These are phyloP conservation scores for Dipodomys ordii DNA, from an alignment of 2,113 vertebrate genomes.

Conservation along the genomic window DNA sequence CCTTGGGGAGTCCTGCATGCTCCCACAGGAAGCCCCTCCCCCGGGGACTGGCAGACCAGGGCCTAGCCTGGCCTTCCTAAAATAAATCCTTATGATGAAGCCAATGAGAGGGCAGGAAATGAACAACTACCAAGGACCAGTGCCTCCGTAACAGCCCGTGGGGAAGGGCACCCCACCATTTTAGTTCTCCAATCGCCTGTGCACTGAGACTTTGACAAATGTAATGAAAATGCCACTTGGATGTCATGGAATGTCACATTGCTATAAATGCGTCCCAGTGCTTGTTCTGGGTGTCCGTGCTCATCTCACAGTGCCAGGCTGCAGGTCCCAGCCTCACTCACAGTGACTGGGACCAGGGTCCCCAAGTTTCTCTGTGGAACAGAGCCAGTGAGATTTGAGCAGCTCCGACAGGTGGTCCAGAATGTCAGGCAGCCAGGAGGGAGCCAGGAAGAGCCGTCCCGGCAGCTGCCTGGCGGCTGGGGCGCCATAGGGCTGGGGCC, in stretches of 20 bases:
- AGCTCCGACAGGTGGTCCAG: too few species aligned
- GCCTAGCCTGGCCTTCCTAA: neutral
- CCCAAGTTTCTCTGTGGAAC: constrained; percentile 33
- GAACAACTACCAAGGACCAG: neutral
- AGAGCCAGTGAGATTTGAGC: too few species aligned
- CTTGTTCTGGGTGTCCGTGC: constrained; percentile 18
- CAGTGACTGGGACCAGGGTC: neutral
- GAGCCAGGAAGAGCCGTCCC: too few species aligned
- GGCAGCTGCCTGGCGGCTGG: too few species aligned
- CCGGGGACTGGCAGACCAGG: neutral
- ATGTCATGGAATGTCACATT: constrained; percentile 33
- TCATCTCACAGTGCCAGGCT: neutral
- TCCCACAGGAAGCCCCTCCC: neutral
- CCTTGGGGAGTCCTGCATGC: neutral
- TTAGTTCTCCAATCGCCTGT: constrained; percentile 2
- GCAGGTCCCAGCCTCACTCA: neutral
- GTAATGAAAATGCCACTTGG: constrained; percentile 50
- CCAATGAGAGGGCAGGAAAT: neutral
- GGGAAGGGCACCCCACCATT: neutral
- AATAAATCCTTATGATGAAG: neutral
- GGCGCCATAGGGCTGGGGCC: too few species aligned
- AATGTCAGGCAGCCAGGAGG: neutral
- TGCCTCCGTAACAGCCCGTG: neutral
- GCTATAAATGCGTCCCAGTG: constrained; percentile 14
- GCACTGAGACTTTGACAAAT: constrained; percentile 38